phyloP scores from a whole-genome alignment of 2,797 vertebrate genomes.

The Phylloscopus collybita region DNA sequence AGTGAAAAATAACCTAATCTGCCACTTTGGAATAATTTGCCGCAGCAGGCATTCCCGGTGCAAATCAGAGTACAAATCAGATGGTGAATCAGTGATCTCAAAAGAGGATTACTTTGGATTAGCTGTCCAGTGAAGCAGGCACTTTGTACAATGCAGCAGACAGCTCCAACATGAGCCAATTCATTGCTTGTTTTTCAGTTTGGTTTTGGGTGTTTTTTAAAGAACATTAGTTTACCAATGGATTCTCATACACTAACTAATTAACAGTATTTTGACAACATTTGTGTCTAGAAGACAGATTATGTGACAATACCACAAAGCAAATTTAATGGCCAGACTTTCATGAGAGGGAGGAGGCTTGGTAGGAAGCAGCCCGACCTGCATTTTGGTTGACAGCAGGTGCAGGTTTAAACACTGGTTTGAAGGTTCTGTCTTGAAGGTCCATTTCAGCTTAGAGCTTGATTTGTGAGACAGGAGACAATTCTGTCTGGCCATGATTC shows the following conservation, averaged over 20 bases:
- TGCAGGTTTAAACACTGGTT: background rate
- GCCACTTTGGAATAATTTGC: slow-evolving; percentile 28
- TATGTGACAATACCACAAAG: background rate
- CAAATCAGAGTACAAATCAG: slow-evolving; percentile 37
- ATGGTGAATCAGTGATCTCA: background rate
- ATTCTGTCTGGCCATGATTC: background rate
- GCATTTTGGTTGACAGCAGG: background rate
- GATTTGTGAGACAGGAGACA: background rate
- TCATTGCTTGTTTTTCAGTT: background rate
- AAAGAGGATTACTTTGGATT: slow-evolving; percentile 64
- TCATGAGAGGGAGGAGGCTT: background rate
- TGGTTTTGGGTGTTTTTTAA: background rate
- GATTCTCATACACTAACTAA: background rate
- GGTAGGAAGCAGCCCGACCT: background rate
- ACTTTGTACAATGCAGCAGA: slow-evolving; percentile 40
- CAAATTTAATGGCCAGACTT: background rate
- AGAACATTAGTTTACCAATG: background rate
- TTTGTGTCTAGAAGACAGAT: background rate
- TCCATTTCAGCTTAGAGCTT: background rate
- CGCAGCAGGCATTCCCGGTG: slow-evolving; percentile 17
- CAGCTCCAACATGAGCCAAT: background rate
- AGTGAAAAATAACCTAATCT: slow-evolving; percentile 23
- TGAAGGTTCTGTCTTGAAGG: background rate
- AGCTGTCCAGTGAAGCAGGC: slow-evolving; percentile 26
- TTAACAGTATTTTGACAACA: background rate